Evolutionary conservation across 2,113 vertebrate genomes (phyloP).

Genomic region (Salvelinus fontinalis): DNA sequence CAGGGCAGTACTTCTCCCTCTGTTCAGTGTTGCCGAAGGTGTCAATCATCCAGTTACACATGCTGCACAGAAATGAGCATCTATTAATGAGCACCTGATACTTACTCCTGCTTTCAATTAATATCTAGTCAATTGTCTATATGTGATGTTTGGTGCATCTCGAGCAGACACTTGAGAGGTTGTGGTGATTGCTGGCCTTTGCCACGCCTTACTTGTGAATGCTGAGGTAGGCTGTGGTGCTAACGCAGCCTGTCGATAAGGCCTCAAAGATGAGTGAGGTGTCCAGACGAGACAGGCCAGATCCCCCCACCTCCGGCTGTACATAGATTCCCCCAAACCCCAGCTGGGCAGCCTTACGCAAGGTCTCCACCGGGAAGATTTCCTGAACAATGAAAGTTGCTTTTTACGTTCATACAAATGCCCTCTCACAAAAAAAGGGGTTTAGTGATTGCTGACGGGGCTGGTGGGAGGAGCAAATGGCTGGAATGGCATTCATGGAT

Average conservation of each 20-base stretch:
- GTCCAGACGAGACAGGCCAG: constrained; percentile 91
- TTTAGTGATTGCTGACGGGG: no score
- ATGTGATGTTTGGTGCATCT: no score
- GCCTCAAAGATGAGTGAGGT: constrained; percentile 94
- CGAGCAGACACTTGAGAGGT: no score
- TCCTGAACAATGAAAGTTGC: constrained; percentile 71
- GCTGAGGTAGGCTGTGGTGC: constrained; percentile 96
- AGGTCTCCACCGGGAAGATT: constrained; percentile 86
- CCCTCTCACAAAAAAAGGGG: no score
- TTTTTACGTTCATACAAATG: background rate
- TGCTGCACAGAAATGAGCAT: constrained; percentile 71
- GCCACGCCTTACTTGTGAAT: constrained; percentile 90
- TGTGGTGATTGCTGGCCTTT: background rate
- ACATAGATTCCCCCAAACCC: constrained; percentile 93
- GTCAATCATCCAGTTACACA: constrained; percentile 98
- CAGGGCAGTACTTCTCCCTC: constrained; percentile 90
- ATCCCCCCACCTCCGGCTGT: constrained; percentile 87
- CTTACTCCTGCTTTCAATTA: no score
- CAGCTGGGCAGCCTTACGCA: constrained; percentile 88
- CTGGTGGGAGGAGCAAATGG: no score
- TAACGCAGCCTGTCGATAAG: constrained; percentile 92
- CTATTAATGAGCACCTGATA: background rate
- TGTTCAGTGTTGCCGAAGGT: constrained; percentile 87
- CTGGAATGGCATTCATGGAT: no score
- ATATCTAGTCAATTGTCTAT: no score